phyloP scores from a whole-genome alignment of 1,140 invertebrate genomes.

The Trissolcus basalis region DNA sequence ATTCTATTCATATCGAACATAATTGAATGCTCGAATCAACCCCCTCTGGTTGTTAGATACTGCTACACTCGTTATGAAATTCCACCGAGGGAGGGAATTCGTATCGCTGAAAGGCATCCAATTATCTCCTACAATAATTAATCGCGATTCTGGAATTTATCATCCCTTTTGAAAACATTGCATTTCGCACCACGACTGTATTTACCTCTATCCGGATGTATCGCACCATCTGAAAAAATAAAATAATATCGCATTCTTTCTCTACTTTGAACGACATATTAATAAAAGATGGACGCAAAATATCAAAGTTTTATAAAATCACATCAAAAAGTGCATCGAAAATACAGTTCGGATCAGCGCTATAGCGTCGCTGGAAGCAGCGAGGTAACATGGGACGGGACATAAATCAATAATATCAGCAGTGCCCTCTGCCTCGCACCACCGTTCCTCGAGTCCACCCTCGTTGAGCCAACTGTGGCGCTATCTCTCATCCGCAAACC shows the following conservation, averaged over 20 bases:
- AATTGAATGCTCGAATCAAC: slow-evolving; percentile 60
- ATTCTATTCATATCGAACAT: slow-evolving; percentile 62
- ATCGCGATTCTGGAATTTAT: slow-evolving; percentile 46
- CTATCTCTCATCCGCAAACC: slow-evolving; percentile 64
- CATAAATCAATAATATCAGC: slow-evolving; percentile 76
- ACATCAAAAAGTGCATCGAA: slow-evolving; percentile 38
- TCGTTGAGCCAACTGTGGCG: slow-evolving; percentile 32
- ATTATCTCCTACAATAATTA: slow-evolving; percentile 54
- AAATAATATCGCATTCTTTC: neutral
- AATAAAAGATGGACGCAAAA: no score
- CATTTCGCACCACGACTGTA: no score
- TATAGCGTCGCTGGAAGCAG: slow-evolving; percentile 59
- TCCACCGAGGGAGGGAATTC: slow-evolving; percentile 44
- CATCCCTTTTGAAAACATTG: slow-evolving; percentile 19
- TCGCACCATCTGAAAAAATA: no score
- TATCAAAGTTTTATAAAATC: slow-evolving; percentile 25
- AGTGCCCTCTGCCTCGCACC: slow-evolving; percentile 60
- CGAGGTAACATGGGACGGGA: slow-evolving; percentile 69
- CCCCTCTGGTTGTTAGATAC: slow-evolving; percentile 40
- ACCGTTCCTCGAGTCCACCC: slow-evolving; percentile 56
- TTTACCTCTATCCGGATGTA: no score
- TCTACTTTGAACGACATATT: no score
- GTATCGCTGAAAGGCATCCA: slow-evolving; percentile 49
- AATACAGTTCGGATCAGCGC: slow-evolving; percentile 62
- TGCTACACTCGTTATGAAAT: slow-evolving; percentile 56